Base-by-base conservation (phyloP, 2,888 invertebrate species). In the Bombylius major region DNA sequence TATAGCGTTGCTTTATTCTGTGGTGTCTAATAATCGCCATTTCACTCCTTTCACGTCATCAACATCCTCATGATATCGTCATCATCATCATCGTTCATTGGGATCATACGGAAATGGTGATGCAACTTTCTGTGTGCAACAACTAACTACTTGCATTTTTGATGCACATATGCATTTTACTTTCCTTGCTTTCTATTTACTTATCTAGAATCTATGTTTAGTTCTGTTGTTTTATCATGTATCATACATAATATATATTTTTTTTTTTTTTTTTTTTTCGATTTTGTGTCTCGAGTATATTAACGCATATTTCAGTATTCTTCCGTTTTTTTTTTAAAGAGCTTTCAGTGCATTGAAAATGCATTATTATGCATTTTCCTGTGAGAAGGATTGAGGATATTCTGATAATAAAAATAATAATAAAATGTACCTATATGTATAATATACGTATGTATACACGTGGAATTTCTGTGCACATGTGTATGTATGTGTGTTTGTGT, bases 301-400 rank as follows among this genome's bases (percentile, higher is more conserved):
- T 55, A 50, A 50, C 50, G 55, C 55, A 55, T 50, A 23, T 23
- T 55, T 55, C 50, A 55, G 50, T 47, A 50, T 55, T n/a, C 51
- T 55, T 55, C 55, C 55, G 50, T 47, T 50, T 42, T 42, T 50
- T 42, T 42, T 8, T 11, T 50, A 51, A 45, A 50, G 55, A 47
- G 50, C 55, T 45, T 50, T 50, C 50, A 50, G 46, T 55, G 46
- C 55, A 55, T 50, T 50, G 46, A 55, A 55, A 55, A 55, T 55
- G 55, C 50, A 55, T 55, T 55, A 55, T 55, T 50, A 54, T 54
- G 54, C 54, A 54, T 50, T 54, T 54, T 50, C 55, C 50, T 55
- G 55, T 50, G 39, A 42, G 39, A 42, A 42, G 39, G 1, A 42
- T 42, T 11, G 11, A 42, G 34, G 4, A 42, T 42, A 42, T 42